phyloP scores from a whole-genome alignment of 2,888 invertebrate species.

The Ctena decussata region DNA sequence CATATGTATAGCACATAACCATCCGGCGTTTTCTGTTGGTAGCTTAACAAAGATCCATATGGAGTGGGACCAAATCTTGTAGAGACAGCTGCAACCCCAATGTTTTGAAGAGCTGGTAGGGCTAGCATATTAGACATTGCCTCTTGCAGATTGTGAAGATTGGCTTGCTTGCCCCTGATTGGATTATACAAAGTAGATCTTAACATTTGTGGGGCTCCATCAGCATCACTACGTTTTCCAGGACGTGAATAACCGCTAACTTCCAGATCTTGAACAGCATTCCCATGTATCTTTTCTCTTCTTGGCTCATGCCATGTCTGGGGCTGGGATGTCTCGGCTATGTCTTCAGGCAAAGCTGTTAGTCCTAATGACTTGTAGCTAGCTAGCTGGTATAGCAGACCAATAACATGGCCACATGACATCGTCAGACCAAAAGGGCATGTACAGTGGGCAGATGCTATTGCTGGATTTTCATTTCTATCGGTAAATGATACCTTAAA shows the following conservation, averaged over 20 bases:
- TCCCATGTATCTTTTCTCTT: neutral
- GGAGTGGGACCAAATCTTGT: neutral
- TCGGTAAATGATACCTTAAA: neutral
- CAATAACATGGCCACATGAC: neutral
- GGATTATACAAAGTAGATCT: neutral
- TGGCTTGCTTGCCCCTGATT: neutral
- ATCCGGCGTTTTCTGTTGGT: neutral
- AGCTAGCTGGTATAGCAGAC: neutral
- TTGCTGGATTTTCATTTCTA: neutral
- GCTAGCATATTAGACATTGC: neutral
- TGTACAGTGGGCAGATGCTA: neutral
- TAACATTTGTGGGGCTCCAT: neutral
- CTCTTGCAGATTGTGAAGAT: neutral
- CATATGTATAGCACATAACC: neutral
- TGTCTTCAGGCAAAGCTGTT: neutral
- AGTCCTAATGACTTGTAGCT: neutral
- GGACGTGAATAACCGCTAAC: neutral
- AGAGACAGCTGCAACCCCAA: neutral
- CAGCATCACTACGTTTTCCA: neutral
- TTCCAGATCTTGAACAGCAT: neutral
- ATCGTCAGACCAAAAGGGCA: neutral
- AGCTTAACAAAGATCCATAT: neutral
- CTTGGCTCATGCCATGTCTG: neutral
- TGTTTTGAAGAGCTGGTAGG: neutral
- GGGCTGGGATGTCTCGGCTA: neutral